These are phyloP conservation scores for Parapsyche elsis DNA, from an alignment of 1,140 invertebrate species.

Conservation along the genomic window DNA sequence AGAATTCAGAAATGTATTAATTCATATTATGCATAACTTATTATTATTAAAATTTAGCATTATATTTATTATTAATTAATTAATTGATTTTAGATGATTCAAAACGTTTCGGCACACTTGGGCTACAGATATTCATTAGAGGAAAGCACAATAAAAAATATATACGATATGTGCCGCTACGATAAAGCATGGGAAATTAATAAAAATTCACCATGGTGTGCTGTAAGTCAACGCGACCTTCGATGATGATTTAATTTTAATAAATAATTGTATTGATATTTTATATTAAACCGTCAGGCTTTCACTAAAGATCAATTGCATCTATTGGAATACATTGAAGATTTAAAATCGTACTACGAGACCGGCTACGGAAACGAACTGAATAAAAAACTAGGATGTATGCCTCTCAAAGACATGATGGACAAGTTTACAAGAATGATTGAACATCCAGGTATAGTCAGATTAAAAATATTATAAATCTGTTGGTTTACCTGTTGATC, in stretches of 20 bases:
- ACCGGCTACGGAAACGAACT: slow-evolving; percentile 78
- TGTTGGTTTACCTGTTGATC: too few species aligned
- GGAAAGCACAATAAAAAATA: slow-evolving; percentile 63
- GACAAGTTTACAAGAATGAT: slow-evolving; percentile 72
- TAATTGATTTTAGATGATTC: slow-evolving; percentile 62
- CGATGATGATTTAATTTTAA: slow-evolving; percentile 10
- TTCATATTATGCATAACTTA: not conserved
- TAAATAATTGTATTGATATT: slow-evolving; percentile 27
- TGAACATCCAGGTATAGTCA: slow-evolving; percentile 58
- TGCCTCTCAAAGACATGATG: slow-evolving; percentile 79
- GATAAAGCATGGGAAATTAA: slow-evolving; percentile 75
- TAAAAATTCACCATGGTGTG: slow-evolving; percentile 77
- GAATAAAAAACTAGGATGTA: slow-evolving; percentile 78
- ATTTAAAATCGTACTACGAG: slow-evolving; percentile 82
- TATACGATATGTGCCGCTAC: slow-evolving; percentile 79
- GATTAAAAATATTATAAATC: not conserved
- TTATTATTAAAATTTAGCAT: not conserved
- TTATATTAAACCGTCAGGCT: slow-evolving; percentile 59
- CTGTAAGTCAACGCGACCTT: slow-evolving; percentile 66
- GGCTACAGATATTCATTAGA: slow-evolving; percentile 70
- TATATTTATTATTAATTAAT: slow-evolving; percentile 19
- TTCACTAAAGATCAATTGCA: slow-evolving; percentile 78
- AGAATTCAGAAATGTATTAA: slow-evolving; percentile 66
- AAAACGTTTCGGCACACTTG: slow-evolving; percentile 68
- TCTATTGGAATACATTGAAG: slow-evolving; percentile 82